A percentile compares a stretch with the other conserved stretches of the same genome.
Conservation (phyloP, 2,888 invertebrate species). For the Incurvaria masculella region DNA sequence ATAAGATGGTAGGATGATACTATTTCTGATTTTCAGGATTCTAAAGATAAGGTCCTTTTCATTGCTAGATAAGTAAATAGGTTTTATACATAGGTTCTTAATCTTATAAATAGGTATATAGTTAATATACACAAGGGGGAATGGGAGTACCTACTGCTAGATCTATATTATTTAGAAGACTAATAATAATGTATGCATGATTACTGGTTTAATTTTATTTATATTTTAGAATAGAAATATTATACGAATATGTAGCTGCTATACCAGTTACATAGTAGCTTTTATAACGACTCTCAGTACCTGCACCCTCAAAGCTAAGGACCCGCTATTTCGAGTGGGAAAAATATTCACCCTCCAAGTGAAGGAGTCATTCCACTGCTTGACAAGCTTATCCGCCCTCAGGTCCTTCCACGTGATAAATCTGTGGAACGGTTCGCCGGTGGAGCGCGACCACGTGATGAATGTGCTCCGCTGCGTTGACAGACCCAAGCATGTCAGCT, state of each 20-base stretch:
- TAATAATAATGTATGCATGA: background rate
- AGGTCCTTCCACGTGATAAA: constrained; percentile 92
- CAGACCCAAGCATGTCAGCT: constrained; percentile 78
- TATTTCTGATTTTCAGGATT: too few species aligned
- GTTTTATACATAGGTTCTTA: too few species aligned
- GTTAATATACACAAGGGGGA: too few species aligned
- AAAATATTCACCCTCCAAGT: constrained; percentile 62
- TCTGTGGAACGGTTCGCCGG: constrained; percentile 74
- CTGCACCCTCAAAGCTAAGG: background rate
- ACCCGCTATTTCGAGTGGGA: constrained; percentile 7
- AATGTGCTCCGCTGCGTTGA: constrained; percentile 82
- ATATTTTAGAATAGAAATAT: too few species aligned
- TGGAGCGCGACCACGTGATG: constrained; percentile 76
- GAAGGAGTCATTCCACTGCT: constrained; percentile 74
- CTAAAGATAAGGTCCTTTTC: too few species aligned
- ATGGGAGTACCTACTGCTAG: background rate
- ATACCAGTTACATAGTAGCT: too few species aligned
- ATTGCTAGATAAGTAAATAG: too few species aligned
- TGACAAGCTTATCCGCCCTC: constrained; percentile 69
- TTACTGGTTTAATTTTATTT: constrained; percentile 1
- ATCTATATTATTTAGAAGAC: background rate
- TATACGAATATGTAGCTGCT: too few species aligned
- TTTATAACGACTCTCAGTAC: background rate
- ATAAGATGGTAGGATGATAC: too few species aligned
- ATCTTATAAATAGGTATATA: too few species aligned